Evolutionary conservation across 2,113 vertebrate genomes (phyloP).

Genomic region (Polyodon spathula): DNA sequence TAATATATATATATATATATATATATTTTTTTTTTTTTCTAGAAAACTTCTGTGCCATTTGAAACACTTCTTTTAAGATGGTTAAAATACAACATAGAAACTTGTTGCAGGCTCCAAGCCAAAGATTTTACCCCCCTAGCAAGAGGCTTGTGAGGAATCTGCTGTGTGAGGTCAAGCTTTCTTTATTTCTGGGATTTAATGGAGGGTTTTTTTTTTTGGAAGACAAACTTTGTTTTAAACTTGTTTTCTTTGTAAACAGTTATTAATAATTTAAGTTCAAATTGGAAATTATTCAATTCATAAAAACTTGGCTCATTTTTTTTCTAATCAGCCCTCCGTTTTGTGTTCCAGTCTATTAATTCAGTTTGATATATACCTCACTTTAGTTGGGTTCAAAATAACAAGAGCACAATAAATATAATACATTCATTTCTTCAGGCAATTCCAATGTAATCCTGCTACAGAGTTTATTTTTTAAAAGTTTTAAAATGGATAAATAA

Average conservation of each 20-base stretch:
- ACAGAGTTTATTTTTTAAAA: neutral
- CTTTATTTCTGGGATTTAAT: neutral
- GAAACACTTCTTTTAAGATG: neutral
- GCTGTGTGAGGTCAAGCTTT: too few relatives aligned
- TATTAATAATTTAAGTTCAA: slow-evolving; percentile 1
- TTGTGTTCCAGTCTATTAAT: neutral
- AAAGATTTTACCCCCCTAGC: too few relatives aligned
- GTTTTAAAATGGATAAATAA: too few relatives aligned
- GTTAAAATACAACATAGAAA: too few relatives aligned
- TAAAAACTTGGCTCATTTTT: neutral
- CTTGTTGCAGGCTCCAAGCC: too few relatives aligned
- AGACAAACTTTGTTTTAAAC: slow-evolving; percentile 1
- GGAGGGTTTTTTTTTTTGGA: neutral
- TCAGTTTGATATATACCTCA: neutral
- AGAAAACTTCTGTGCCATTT: too few relatives aligned
- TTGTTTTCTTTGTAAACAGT: slow-evolving; percentile 3
- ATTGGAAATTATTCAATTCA: neutral
- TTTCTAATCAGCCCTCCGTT: neutral
- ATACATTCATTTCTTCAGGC: neutral
- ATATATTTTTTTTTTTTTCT: too few relatives aligned
- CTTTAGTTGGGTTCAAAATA: neutral
- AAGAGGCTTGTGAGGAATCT: too few relatives aligned
- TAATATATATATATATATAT: neutral
- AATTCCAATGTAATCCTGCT: neutral
- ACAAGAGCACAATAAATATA: neutral